A percentile compares a stretch with the other conserved stretches of the same genome.
Conservation (phyloP, 2,888 invertebrate species). For the Tiphia femorata region DNA sequence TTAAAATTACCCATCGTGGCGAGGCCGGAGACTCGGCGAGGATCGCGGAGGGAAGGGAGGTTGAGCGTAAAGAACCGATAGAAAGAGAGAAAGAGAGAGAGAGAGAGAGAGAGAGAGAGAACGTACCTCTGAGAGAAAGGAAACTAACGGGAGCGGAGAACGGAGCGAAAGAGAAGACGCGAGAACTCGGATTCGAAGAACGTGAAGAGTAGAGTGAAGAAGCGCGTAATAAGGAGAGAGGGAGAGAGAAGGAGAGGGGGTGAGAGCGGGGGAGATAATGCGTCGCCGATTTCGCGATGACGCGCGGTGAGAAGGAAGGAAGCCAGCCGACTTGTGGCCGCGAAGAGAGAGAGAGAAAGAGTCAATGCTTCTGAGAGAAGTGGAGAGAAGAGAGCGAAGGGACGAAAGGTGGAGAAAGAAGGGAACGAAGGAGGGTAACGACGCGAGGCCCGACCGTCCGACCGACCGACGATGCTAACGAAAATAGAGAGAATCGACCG, state of each 20-base stretch:
- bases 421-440: conserved; percentile 34
- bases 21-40: conserved; percentile 18
- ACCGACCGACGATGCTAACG: conserved; percentile 41
- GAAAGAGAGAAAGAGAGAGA: conserved; percentile 5
- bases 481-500: conserved; percentile 50
- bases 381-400: conserved; percentile 20
- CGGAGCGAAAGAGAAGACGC: neutral
- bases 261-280: conserved; percentile 41
- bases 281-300: conserved; percentile 52
- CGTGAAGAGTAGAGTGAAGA: neutral
- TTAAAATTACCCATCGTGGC: conserved; percentile 47
- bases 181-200: neutral
- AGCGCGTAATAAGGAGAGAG: neutral
- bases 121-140: neutral
- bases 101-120: neutral
- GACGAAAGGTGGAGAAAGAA: conserved; percentile 15
- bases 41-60: conserved; percentile 18
- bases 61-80: conserved; percentile 26
- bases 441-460: too few relatives aligned
- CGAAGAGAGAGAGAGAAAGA: too few relatives aligned
- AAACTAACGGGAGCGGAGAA: neutral
- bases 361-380: conserved; percentile 21
- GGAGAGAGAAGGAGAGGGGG: conserved; percentile 14
- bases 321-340: conserved; percentile 10
- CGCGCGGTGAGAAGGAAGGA: conserved; percentile 43